These are phyloP conservation scores for Agrilus mali DNA, from an alignment of 2,888 invertebrate genomes.

Conservation along the genomic window DNA sequence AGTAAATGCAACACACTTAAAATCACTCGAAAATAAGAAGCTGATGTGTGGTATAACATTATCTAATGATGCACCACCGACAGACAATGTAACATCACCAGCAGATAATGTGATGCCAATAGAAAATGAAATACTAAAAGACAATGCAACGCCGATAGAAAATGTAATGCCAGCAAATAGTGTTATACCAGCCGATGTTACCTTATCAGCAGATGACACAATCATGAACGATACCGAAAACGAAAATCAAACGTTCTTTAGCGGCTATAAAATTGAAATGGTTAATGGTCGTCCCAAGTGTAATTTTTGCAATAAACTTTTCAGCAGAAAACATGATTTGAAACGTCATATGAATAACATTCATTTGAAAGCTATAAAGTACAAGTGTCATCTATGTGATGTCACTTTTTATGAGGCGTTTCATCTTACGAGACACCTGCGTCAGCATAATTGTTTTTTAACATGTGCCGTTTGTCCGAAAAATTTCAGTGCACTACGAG, in stretches of 20 bases:
- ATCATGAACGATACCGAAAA: no score
- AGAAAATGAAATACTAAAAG: background rate
- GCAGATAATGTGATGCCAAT: background rate
- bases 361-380: slow-evolving; percentile 14
- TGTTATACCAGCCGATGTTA: no score
- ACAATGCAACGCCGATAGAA: background rate
- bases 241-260: background rate
- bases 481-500: slow-evolving; percentile 10
- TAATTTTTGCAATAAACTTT: slow-evolving; percentile 12
- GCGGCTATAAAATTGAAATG: slow-evolving; percentile 3
- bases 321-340: slow-evolving; percentile 11
- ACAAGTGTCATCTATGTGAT: slow-evolving; percentile 15
- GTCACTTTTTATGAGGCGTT: slow-evolving; percentile 13
- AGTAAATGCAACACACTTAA: no score
- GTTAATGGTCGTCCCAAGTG: slow-evolving; percentile 13
- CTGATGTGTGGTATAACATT: no score
- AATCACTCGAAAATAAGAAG: no score
- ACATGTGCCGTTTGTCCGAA: slow-evolving; percentile 12
- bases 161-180: no score
- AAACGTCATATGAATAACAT: slow-evolving; percentile 14
- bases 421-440: slow-evolving; percentile 13
- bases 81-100: no score
- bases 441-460: slow-evolving; percentile 12
- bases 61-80: no score
- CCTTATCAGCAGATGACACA: no score